phyloP scores from a whole-genome alignment of 2,888 invertebrate species.

The Poecilobothrus nobilitatus region DNA sequence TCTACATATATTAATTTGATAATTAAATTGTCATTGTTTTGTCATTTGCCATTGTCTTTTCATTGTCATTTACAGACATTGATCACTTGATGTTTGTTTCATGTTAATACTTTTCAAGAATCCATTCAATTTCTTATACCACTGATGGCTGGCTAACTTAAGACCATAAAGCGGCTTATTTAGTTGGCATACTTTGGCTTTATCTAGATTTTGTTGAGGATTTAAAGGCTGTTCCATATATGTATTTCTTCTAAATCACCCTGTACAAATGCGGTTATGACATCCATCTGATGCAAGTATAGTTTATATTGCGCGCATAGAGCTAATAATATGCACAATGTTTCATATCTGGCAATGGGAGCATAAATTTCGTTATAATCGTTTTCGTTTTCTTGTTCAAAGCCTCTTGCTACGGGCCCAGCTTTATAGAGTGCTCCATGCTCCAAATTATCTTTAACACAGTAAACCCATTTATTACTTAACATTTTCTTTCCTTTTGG shows the following conservation, averaged over 20 bases:
- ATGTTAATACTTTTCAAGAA: slow-evolving; percentile 7
- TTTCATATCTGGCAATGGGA: slow-evolving; percentile 19
- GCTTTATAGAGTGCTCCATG: too few species aligned
- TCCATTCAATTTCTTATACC: slow-evolving; percentile 17
- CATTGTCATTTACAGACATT: slow-evolving; percentile 12
- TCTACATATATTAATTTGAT: slow-evolving; percentile 15
- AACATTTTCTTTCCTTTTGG: too few species aligned
- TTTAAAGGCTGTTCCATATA: slow-evolving; percentile 17
- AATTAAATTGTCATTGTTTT: background rate
- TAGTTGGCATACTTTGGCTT: background rate
- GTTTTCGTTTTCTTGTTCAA: slow-evolving; percentile 7
- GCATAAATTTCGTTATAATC: slow-evolving; percentile 20
- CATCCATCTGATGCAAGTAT: slow-evolving; percentile 17
- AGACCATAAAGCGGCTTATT: slow-evolving; percentile 17
- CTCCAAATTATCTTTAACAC: too few species aligned
- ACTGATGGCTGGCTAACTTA: slow-evolving; percentile 18
- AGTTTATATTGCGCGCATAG: slow-evolving; percentile 16
- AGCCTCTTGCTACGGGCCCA: slow-evolving; percentile 14
- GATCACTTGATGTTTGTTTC: slow-evolving; percentile 13
- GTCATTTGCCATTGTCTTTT: too few species aligned
- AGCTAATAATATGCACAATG: slow-evolving; percentile 17
- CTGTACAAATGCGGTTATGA: slow-evolving; percentile 19
- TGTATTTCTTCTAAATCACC: slow-evolving; percentile 18
- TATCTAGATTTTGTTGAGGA: background rate
- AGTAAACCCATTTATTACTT: too few species aligned